Base-by-base conservation (phyloP, 2,888 invertebrate genomes). In the Nymphalis c-album region DNA sequence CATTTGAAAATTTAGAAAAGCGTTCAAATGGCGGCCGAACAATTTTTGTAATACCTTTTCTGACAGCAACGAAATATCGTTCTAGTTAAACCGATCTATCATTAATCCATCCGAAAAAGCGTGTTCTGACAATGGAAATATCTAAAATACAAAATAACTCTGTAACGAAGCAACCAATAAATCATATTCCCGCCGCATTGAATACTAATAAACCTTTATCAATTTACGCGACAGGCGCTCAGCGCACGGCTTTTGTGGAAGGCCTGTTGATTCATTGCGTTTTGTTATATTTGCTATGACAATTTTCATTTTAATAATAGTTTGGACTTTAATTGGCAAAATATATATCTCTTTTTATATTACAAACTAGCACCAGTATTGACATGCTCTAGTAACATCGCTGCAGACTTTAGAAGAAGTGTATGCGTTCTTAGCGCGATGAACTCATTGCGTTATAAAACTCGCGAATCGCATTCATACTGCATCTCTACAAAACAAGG, bases 191-290 rank as follows among this genome's bases (percentile, higher is more conserved):
- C 50, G 66, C 62, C 58, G 68, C 66, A 72, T 73, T 72, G 74
- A 75, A 76, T 76, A 73, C 74, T 74, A 75, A 76, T 73, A 71
- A 55, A 72, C 63, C 68, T 69, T 74, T 76, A 76, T 76, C 74
- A 76, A 76, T 76, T 75, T 70, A 66, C 65, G 40, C 64, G 69
- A 64, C 66, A 64, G 72, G 55, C 63, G 69, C 67, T 73, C 63
- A 61, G 60, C 17, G 55, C 18, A 7, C 47, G 50, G 64, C 60
- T 60, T 40, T 60, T n/a, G 46, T 55, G 59, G 61, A 8, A n/a
- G 60, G 40, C 22, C 48, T 60, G 18, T 60, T 51, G 61, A 69
- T 69, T 65, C 58, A 69, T 69, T 47, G 35, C 63, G 51, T 45
- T 63, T 60, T 53, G 53, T 60, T 59, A 26, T 64, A 48, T n/a